Evolutionary conservation across 2,797 vertebrate species (phyloP).

Genomic region (Gymnocypris eckloni): DNA sequence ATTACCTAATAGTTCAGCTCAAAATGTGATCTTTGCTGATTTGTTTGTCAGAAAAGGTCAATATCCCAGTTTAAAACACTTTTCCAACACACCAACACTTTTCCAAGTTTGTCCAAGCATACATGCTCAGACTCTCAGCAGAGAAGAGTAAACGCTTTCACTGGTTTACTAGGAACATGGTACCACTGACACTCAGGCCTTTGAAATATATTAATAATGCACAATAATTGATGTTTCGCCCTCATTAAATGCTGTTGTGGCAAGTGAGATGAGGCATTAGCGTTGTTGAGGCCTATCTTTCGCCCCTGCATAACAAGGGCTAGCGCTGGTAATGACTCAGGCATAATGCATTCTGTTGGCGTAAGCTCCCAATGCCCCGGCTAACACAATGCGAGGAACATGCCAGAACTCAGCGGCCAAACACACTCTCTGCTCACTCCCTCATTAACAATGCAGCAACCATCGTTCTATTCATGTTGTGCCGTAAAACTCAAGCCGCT

Average conservation of each 20-base stretch:
- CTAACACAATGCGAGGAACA: slow-evolving; percentile 29
- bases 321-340: slow-evolving; percentile 55
- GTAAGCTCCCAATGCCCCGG: slow-evolving; percentile 40
- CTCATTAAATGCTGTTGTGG: slow-evolving; percentile 32
- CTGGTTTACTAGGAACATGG: slow-evolving; percentile 45
- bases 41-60: slow-evolving; percentile 32
- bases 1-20: slow-evolving; percentile 61
- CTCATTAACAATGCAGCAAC: slow-evolving; percentile 55
- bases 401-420: slow-evolving; percentile 35
- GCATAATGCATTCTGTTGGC: slow-evolving; percentile 55
- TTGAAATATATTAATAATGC: slow-evolving; percentile 65
- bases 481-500: slow-evolving; percentile 51
- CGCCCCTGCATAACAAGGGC: slow-evolving; percentile 30
- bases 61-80: neutral
- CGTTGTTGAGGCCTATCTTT: slow-evolving; percentile 39
- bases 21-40: slow-evolving; percentile 22
- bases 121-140: neutral
- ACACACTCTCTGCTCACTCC: slow-evolving; percentile 26
- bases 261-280: slow-evolving; percentile 57
- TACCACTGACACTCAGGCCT: slow-evolving; percentile 65
- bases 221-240: slow-evolving; percentile 63
- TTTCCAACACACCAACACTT: neutral
- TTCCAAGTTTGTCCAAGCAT: neutral
- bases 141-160: neutral
- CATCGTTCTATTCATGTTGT: slow-evolving; percentile 49